These are phyloP conservation scores for Polia nebulosa DNA, from an alignment of 2,888 invertebrate genomes.

Conservation along the genomic window DNA sequence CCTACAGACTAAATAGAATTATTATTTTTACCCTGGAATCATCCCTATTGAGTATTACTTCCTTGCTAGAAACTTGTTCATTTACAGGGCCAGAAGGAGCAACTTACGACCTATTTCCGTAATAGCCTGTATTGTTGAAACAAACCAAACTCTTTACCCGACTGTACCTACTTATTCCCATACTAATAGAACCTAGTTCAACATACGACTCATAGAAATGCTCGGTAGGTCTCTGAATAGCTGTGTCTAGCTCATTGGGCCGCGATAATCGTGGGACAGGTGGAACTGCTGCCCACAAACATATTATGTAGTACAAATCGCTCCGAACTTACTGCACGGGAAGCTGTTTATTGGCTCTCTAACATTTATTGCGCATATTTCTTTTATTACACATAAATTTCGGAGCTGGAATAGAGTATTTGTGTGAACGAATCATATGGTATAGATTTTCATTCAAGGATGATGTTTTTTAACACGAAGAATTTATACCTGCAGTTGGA, in stretches of 20 bases:
- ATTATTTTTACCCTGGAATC: no score
- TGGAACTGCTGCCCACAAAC: no score
- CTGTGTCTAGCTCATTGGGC: slow-evolving; percentile 33
- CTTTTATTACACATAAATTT: slow-evolving; percentile 33
- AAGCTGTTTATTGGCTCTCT: no score
- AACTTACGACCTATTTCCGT: no score
- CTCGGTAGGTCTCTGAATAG: neutral
- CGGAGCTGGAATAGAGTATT: neutral
- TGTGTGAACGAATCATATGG: slow-evolving; percentile 5
- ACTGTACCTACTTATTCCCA: neutral
- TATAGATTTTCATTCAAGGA: neutral
- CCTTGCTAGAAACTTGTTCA: no score
- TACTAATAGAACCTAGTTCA: neutral
- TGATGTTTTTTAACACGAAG: neutral
- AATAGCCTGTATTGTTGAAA: no score
- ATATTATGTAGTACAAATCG: neutral
- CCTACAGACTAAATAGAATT: no score
- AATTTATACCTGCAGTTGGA: no score
- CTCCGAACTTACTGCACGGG: slow-evolving; percentile 1
- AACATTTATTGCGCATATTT: neutral
- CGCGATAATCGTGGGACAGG: slow-evolving; percentile 24
- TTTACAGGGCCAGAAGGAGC: no score
- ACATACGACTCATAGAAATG: neutral
- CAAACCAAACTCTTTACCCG: no score
- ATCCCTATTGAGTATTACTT: no score